Evolutionary conservation across 2,797 vertebrate species (phyloP), one percentile per base, ranked within the genome.

Genomic region (Pseudochromis fuscus): DNA sequence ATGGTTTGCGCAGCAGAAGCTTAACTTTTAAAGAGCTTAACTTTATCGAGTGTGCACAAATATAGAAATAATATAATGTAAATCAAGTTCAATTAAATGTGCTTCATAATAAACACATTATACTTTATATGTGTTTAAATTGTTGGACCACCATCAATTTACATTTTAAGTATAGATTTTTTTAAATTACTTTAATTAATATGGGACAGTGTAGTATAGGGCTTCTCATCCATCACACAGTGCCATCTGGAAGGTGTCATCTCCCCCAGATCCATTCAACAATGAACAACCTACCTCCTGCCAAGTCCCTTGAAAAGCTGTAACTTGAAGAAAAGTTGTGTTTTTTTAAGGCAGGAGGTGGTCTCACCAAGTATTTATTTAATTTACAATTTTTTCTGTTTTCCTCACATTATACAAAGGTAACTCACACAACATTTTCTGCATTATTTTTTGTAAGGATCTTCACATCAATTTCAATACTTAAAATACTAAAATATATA

Each of bases 11-110:
- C 49, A 60, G 71, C 40, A 16, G 56, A 61, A 66, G 70, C 80
- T 83, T 79, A 80, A 86, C 82, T 83, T 80, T 79, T 69, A 84
- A 79, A 65, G 59, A 57, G 75, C 79, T 85, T 81, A 82, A 79
- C 60, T 75, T 77, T 70, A 65, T 59, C 64, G 10, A 72, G 25
- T 48, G 48, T 9, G 2, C 42, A 50, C 52, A 63, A 51, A 37
- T 66, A 42, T 67, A 27, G 55, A 69, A 78, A 53, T 67, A 45
- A 35, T 63, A 35, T 53, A 50, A 70, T 57, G 8, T 38, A 35
- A 72, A 79, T 73, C 9, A 30, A 58, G 65, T 79, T 77, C 23
- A 57, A 57, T 62, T 52, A 46, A 69, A 66, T 57, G 38, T 46
- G 16, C 55, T 75, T 69, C 11, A 13, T 9, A 23, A 28, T 58